Conservation (phyloP, 1,140 invertebrate genomes). For the Microvelia longipes region DNA sequence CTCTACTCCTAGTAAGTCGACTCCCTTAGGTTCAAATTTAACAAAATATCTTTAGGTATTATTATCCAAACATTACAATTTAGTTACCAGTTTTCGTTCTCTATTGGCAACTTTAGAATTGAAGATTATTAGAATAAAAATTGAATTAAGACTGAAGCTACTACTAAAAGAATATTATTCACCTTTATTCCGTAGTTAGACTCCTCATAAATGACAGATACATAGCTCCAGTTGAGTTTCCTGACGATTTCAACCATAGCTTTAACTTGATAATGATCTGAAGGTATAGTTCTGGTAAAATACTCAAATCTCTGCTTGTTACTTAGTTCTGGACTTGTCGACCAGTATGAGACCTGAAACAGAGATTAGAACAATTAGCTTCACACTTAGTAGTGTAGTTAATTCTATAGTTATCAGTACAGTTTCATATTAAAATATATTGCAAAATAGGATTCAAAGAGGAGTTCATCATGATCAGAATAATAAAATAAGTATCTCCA, state of each 20-base stretch:
- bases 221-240: conserved; percentile 76
- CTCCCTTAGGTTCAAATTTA: too few relatives aligned
- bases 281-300: conserved; percentile 86
- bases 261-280: conserved; percentile 84
- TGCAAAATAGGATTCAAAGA: background rate
- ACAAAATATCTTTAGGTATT: too few relatives aligned
- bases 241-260: conserved; percentile 91
- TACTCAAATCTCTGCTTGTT: conserved; percentile 92
- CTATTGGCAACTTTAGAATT: too few relatives aligned
- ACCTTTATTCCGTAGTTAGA: conserved; percentile 94
- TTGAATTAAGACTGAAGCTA: too few relatives aligned
- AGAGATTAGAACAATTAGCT: background rate
- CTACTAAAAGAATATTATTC: conserved; percentile 22
- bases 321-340: conserved; percentile 82
- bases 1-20: too few relatives aligned
- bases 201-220: conserved; percentile 91
- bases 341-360: conserved; percentile 85
- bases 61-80: too few relatives aligned
- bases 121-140: too few relatives aligned
- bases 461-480: too few relatives aligned
- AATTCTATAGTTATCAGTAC: conserved; percentile 11
- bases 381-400: too few relatives aligned
- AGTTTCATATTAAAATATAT: background rate
- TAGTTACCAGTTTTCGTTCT: too few relatives aligned
- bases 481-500: too few relatives aligned